phyloP scores from a whole-genome alignment of 2,797 vertebrate species.

The Acanthurus lineatus region DNA sequence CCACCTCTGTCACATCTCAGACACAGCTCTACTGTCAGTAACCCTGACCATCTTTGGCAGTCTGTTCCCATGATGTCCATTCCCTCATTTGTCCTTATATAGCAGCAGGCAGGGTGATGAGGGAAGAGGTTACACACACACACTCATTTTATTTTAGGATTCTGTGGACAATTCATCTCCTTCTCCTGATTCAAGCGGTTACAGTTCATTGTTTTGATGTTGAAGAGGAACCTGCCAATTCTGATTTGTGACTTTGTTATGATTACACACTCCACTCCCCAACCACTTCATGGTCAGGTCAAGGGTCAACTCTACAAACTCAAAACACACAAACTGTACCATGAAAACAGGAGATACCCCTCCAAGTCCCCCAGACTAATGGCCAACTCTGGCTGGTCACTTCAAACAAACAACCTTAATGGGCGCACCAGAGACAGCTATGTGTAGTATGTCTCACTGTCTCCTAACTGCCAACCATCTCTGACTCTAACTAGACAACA shows the following conservation, averaged over 20 bases:
- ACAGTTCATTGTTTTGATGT: not conserved
- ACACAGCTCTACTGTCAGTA: slow-evolving; percentile 46
- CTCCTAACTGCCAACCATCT: slow-evolving; percentile 63
- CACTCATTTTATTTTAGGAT: slow-evolving; percentile 4
- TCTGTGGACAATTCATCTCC: not conserved
- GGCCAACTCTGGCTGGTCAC: slow-evolving; percentile 25
- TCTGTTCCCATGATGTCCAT: slow-evolving; percentile 64
- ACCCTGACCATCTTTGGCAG: slow-evolving; percentile 78
- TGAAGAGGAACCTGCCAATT: not conserved
- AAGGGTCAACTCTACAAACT: slow-evolving; percentile 47
- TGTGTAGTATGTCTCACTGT: slow-evolving; percentile 77
- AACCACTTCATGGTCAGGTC: not conserved
- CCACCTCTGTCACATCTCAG: slow-evolving; percentile 49
- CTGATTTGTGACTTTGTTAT: slow-evolving; percentile 7
- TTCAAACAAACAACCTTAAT: slow-evolving; percentile 64
- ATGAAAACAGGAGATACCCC: not conserved
- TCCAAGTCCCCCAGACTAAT: not conserved
- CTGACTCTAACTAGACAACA: slow-evolving; percentile 30
- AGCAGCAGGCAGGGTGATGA: slow-evolving; percentile 56
- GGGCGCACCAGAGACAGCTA: slow-evolving; percentile 58
- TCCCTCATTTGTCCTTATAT: slow-evolving; percentile 75
- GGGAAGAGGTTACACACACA: slow-evolving; percentile 13
- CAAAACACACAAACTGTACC: slow-evolving; percentile 22
- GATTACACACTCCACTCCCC: not conserved
- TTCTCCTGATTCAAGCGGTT: not conserved